Percentiles rank a stretch among this genome's conserved stretches.
phyloP scores from a whole-genome alignment of 2,797 vertebrate species.

The Morus bassanus region DNA sequence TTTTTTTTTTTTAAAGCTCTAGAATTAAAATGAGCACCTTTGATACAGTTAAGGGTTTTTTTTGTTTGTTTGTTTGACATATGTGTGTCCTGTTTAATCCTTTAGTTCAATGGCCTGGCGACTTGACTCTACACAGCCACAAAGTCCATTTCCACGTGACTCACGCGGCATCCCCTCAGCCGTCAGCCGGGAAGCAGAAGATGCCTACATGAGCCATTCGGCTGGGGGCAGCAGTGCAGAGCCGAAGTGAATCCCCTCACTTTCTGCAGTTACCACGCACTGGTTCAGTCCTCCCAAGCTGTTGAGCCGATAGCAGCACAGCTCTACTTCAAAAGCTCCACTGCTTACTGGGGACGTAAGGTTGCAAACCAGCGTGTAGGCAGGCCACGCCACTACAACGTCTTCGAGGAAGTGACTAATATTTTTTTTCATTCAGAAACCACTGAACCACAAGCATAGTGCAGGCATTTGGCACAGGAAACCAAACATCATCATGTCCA shows the following conservation, averaged over 20 bases:
- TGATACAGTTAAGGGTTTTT: background rate
- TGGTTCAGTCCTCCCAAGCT: background rate
- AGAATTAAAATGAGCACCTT: background rate
- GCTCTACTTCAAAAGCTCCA: background rate
- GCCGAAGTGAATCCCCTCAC: background rate
- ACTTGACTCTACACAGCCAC: too few relatives aligned
- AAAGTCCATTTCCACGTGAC: rapidly evolving
- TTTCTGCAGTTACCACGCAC: too few relatives aligned
- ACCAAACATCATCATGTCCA: background rate
- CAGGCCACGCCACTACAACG: background rate
- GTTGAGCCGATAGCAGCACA: background rate
- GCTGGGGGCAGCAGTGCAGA: background rate
- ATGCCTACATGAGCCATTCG: rapidly evolving
- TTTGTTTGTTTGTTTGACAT: background rate
- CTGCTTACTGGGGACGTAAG: background rate
- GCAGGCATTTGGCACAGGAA: background rate
- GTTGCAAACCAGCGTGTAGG: background rate
- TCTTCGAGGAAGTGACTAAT: rapidly evolving
- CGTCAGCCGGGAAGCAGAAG: background rate
- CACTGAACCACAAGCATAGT: rapidly evolving
- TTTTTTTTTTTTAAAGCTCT: background rate
- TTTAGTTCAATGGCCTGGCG: background rate
- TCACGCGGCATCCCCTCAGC: too few relatives aligned
- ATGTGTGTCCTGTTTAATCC: background rate
- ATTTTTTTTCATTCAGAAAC: background rate